Percentiles rank a stretch among this genome's conserved stretches.
phyloP scores from a whole-genome alignment of 2,888 invertebrate genomes.

The Polydrusus pterygomalis region DNA sequence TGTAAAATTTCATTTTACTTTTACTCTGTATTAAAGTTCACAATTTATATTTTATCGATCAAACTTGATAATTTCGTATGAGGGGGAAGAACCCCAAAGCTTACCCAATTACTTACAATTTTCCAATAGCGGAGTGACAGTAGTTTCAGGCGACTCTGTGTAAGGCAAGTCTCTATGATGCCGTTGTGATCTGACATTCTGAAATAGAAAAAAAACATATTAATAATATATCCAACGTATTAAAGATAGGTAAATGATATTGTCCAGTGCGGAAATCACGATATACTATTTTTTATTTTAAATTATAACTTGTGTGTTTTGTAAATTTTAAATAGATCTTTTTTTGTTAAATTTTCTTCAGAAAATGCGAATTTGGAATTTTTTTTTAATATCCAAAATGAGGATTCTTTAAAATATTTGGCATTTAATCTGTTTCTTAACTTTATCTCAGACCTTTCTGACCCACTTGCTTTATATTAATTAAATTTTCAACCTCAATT shows the following conservation, averaged over 20 bases:
- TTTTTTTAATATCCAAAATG: neutral
- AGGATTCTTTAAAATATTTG: constrained; percentile 2
- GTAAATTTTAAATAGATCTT: neutral
- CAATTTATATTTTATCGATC: too few species aligned
- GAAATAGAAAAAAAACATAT: constrained; percentile 36
- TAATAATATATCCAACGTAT: neutral
- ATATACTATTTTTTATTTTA: too few species aligned
- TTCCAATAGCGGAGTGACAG: constrained; percentile 70
- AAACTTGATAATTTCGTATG: too few species aligned
- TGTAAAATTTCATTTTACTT: too few species aligned
- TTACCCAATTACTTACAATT: constrained; percentile 67
- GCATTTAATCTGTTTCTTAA: constrained; percentile 3
- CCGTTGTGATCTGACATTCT: constrained; percentile 58
- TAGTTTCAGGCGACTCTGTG: constrained; percentile 66
- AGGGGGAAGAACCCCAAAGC: too few species aligned
- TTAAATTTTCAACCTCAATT: constrained; percentile 46
- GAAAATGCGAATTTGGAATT: too few species aligned
- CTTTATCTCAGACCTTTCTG: constrained; percentile 9
- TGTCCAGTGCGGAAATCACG: too few species aligned
- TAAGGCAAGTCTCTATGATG: constrained; percentile 71
- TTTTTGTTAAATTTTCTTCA: neutral
- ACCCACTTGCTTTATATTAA: constrained; percentile 30
- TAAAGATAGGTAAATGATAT: too few species aligned
- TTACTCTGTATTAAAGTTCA: too few species aligned
- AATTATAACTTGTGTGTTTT: too few species aligned